Percentiles rank a stretch among this genome's conserved stretches.
Evolutionary conservation across 2,113 vertebrate species (phyloP).

Genomic region (Zosterops japonicus): DNA sequence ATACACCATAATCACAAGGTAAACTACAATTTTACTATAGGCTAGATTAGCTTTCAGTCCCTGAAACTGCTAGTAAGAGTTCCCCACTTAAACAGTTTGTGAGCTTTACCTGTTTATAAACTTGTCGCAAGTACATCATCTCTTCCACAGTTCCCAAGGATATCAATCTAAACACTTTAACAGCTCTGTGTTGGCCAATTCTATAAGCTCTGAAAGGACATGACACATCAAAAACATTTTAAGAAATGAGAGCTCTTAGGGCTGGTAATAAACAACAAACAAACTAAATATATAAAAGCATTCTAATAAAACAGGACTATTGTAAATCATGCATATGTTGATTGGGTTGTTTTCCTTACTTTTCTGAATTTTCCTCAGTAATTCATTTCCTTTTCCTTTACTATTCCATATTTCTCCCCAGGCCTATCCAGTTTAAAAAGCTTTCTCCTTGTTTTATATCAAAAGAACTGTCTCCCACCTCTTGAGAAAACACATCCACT

Average conservation of each 20-base stretch:
- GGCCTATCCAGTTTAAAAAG: not conserved
- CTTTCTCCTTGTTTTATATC: not conserved
- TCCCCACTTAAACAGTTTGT: not conserved
- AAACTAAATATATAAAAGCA: not conserved
- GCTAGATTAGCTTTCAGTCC: not conserved
- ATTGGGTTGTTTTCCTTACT: not conserved
- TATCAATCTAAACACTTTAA: conserved; percentile 92
- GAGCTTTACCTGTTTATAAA: conserved; percentile 92
- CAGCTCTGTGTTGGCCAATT: conserved; percentile 92
- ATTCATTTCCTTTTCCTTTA: not conserved
- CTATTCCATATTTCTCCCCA: not conserved
- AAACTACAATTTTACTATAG: not conserved
- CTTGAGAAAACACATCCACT: not conserved
- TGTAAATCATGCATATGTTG: not conserved
- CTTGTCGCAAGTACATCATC: conserved; percentile 91
- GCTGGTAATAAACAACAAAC: not conserved
- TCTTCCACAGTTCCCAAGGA: conserved; percentile 96
- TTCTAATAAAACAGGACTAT: not conserved
- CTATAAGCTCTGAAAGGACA: conserved; percentile 85
- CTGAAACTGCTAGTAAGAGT: not conserved
- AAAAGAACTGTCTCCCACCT: not conserved
- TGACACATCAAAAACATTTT: not conserved
- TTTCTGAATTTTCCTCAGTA: not conserved
- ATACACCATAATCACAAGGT: not conserved
- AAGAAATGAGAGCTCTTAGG: not conserved